A percentile compares a stretch with the other conserved stretches of the same genome.
Conservation (phyloP, 2,113 vertebrate genomes). For the Xenopus laevis region DNA sequence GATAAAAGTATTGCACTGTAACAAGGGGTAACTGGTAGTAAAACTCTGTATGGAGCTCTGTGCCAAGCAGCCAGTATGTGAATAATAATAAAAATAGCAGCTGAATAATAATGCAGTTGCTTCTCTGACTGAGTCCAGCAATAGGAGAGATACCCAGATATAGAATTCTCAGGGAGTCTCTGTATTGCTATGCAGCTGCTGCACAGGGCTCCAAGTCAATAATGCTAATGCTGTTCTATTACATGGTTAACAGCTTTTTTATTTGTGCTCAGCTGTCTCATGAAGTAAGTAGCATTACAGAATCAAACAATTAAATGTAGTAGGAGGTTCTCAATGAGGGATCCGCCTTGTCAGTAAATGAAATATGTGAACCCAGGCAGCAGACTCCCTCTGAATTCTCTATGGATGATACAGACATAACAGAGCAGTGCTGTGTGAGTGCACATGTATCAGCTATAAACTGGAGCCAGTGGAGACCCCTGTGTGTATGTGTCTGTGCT, state of each 20-base stretch:
- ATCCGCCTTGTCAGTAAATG: slow-evolving; percentile 58
- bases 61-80: too few species aligned
- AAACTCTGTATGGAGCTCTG: too few species aligned
- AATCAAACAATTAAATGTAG: slow-evolving; percentile 53
- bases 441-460: slow-evolving; percentile 6
- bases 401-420: slow-evolving; percentile 18
- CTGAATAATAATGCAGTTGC: too few species aligned
- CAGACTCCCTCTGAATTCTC: slow-evolving; percentile 34
- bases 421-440: slow-evolving; percentile 1
- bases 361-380: slow-evolving; percentile 51
- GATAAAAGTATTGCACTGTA: too few species aligned
- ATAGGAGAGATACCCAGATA: too few species aligned
- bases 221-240: background rate
- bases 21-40: too few species aligned
- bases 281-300: slow-evolving; percentile 43
- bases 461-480: background rate
- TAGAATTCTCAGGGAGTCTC: too few species aligned
- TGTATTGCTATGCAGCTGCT: too few species aligned
- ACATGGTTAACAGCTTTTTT: slow-evolving; percentile 33
- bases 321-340: slow-evolving; percentile 58
- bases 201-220: too few species aligned
- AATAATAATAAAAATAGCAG: too few species aligned
- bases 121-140: too few species aligned
- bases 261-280: slow-evolving; percentile 11
- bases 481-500: background rate